Percentiles rank a stretch among this genome's conserved stretches.
Evolutionary conservation across 2,113 vertebrate genomes (phyloP).

Genomic region (Brevimyrus niger): DNA sequence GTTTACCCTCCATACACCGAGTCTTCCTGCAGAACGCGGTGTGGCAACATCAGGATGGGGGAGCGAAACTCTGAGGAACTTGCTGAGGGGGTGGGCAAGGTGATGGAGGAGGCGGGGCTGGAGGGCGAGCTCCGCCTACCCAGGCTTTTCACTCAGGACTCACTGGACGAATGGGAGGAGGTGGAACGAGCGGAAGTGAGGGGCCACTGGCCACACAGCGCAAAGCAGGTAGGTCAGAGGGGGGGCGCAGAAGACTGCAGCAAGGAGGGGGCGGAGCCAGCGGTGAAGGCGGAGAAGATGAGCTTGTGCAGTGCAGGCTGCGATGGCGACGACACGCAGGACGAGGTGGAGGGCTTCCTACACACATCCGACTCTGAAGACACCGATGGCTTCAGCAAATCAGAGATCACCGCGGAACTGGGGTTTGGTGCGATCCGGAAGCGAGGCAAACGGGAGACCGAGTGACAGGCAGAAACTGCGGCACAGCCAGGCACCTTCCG

Average conservation of each 20-base stretch:
- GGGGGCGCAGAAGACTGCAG: background rate
- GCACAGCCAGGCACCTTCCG: background rate
- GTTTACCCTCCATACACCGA: conserved; percentile 74
- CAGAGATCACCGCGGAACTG: background rate
- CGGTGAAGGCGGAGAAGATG: conserved; percentile 57
- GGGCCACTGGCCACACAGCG: background rate
- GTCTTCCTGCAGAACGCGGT: conserved; percentile 43
- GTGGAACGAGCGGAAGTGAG: conserved; percentile 18
- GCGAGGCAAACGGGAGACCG: conserved; percentile 52
- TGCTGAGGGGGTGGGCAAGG: conserved; percentile 53
- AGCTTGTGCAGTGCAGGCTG: conserved; percentile 47
- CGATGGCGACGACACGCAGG: conserved; percentile 45
- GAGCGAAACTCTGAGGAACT: conserved; percentile 64
- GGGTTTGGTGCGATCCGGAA: conserved; percentile 53
- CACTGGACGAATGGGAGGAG: conserved; percentile 23
- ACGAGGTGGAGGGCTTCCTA: background rate
- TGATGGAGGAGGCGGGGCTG: background rate
- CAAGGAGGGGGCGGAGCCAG: conserved; percentile 57
- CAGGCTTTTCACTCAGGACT: background rate
- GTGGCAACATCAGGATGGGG: conserved; percentile 59
- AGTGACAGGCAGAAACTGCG: conserved; percentile 17
- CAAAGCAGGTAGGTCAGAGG: background rate
- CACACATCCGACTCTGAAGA: background rate
- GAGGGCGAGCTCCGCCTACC: background rate
- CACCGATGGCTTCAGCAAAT: background rate